Base-by-base conservation (phyloP, 2,113 vertebrate species). In the Myotis lucifugus region DNA sequence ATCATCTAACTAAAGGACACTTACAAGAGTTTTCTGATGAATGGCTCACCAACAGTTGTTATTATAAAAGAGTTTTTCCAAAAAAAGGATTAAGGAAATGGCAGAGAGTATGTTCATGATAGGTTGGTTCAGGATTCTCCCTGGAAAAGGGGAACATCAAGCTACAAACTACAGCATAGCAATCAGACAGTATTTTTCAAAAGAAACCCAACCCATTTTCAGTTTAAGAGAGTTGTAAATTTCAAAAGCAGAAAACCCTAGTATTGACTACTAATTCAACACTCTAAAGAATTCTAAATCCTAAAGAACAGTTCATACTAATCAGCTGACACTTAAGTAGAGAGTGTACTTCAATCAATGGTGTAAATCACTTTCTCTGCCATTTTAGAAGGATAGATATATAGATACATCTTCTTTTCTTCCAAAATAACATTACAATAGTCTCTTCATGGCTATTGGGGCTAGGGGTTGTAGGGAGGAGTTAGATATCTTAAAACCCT, bases 131-230 rank as follows among this genome's bases (percentile, higher is more conserved):
- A 98, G 96, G 93, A 97, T 81, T 93, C 96, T 98, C 95, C 97
- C 98, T 98, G 96, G 96, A 98, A 98, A 98, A 98, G 94, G 96
- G 86, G 97, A 98, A 97, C 73, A 98, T 95, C 95, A 97, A 96
- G 97, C 98, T 97, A 97, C 96, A 98, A 95, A 97, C 96, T 95
- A 96, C 73, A 97, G 91, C 78, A 97, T 90, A 70, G 78, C 92
- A 97, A 79, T 82, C 88, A 95, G 90, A 92, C 87, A 96, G 85
- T 48, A 27, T 50, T 89, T 89, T 70, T 88, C 77, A 90, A 90
- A 82, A 86, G 73, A 88, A 94, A 81, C 25, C 56, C 54, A 66
- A 52, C 85, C 69, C 64, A 95, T 25, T 87, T 86, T 89, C 82
- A 76, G 73, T 66, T 40, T 74, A 77, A 93, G 32, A 93, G 46